These are phyloP conservation scores for Protodeltote pygarga DNA, from an alignment of 2,888 invertebrate genomes.

Conservation along the genomic window DNA sequence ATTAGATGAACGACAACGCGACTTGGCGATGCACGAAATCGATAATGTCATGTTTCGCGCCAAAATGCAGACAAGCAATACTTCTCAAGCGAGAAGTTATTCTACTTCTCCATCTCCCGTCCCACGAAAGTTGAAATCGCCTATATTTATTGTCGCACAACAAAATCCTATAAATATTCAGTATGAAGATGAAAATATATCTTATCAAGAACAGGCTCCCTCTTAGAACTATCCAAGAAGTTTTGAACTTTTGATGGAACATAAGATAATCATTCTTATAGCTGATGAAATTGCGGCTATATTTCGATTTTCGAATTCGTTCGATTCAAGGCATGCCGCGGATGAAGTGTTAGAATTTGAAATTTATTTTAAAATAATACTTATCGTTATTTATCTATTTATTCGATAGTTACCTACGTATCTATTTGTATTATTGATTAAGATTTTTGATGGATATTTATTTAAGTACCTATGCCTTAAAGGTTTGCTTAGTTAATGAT, in stretches of 20 bases:
- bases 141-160: constrained; percentile 68
- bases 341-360: neutral
- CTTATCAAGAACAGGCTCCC: constrained; percentile 59
- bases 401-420: too few relatives aligned
- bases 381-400: too few relatives aligned
- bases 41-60: constrained; percentile 79
- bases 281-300: neutral
- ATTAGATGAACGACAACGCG: constrained; percentile 75
- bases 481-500: too few relatives aligned
- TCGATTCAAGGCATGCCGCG: neutral
- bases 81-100: constrained; percentile 55
- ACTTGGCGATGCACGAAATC: constrained; percentile 80
- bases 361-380: too few relatives aligned
- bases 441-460: too few relatives aligned
- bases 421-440: too few relatives aligned
- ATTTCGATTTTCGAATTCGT: constrained; percentile 4
- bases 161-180: constrained; percentile 54
- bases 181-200: constrained; percentile 69
- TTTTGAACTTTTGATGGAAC: constrained; percentile 12
- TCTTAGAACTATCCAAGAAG: constrained; percentile 21
- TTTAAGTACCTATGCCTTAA: too few relatives aligned
- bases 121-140: constrained; percentile 66
- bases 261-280: neutral
- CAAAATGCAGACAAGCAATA: constrained; percentile 67
- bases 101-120: constrained; percentile 63